Conservation (phyloP, 1,140 invertebrate genomes). For the Cataglyphis hispanica region DNA sequence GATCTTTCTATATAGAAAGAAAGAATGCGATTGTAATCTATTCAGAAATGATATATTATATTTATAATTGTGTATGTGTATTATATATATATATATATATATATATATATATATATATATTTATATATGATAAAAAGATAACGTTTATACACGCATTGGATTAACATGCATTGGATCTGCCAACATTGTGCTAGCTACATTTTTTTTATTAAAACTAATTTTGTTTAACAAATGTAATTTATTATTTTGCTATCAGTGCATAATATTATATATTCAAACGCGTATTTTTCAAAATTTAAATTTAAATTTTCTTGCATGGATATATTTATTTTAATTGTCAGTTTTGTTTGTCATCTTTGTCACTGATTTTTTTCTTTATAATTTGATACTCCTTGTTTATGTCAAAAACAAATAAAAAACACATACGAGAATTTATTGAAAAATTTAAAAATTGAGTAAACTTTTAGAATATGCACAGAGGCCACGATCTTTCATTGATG, state of each 20-base stretch:
- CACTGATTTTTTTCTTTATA: neutral
- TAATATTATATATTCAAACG: neutral
- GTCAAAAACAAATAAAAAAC: neutral
- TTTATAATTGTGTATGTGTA: too few species aligned
- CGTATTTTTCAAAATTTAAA: neutral
- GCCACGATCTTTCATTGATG: too few species aligned
- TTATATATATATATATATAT: too few species aligned
- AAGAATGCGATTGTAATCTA: slow-evolving; percentile 58
- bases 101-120: slow-evolving; percentile 2
- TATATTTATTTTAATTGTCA: neutral
- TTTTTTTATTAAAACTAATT: slow-evolving; percentile 7
- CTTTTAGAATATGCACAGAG: neutral
- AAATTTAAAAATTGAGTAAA: neutral
- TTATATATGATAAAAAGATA: slow-evolving; percentile 70
- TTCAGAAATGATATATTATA: neutral
- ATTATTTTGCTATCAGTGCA: neutral
- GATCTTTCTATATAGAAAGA: neutral
- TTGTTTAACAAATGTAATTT: slow-evolving; percentile 10
- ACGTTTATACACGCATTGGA: slow-evolving; percentile 56
- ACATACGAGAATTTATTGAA: neutral
- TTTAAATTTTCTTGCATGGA: neutral
- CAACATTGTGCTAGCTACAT: neutral
- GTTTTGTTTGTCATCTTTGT: neutral
- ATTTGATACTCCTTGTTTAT: neutral
- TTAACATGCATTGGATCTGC: slow-evolving; percentile 17